Conservation (phyloP, 2,113 vertebrate species). For the Rhabdornis inornatus region DNA sequence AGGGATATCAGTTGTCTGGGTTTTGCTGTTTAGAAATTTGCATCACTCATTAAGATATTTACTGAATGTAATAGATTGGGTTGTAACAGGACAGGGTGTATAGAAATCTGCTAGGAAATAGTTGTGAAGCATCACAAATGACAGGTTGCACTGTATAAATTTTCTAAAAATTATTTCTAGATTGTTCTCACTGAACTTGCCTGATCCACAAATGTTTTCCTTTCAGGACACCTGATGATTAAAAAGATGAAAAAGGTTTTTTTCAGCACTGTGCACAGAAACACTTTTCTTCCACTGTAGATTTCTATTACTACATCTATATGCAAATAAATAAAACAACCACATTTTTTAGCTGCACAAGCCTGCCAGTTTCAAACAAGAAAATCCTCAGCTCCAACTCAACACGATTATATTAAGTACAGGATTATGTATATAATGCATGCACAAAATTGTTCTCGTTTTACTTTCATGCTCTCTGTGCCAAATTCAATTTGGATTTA, state of each 20-base stretch:
- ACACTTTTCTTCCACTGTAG: neutral
- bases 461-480: neutral
- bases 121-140: neutral
- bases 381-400: neutral
- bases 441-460: neutral
- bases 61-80: neutral
- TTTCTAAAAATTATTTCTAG: neutral
- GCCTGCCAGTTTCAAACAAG: neutral
- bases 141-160: neutral
- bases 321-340: neutral
- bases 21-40: neutral
- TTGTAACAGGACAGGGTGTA: neutral
- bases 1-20: neutral
- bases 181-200: neutral
- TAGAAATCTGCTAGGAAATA: neutral
- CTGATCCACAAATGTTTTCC: neutral
- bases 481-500: neutral
- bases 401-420: neutral
- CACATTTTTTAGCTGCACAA: neutral
- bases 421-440: neutral
- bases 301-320: neutral
- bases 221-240: neutral
- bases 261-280: neutral
- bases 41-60: neutral
- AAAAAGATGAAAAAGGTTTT: neutral